Base-by-base conservation (phyloP, 1,140 invertebrate species). In the Rhysida immarginata region DNA sequence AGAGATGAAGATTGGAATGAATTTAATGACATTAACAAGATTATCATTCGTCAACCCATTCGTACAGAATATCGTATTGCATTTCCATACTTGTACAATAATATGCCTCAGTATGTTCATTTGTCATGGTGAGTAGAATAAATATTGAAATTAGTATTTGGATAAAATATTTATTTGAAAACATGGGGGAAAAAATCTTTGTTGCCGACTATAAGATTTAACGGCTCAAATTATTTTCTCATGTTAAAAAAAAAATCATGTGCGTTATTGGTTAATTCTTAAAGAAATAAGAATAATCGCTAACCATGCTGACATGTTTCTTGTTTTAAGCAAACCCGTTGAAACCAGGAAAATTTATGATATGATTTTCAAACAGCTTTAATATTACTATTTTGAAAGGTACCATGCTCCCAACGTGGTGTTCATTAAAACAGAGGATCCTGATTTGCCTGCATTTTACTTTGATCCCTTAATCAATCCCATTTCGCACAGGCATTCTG, bases 1-100 rank as follows among this genome's bases (percentile, higher is more conserved):
- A 86, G 87, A 14, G 96, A 99, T 76, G 96, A 99, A 77, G 96
- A 99, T 73, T 99, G 96, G 96, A 99, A 99, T 75, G 96, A 99
- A 73, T 99, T 99, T 66, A 99, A 99, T 75, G 96, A 99, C 68
- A 99, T 99, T 53, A 99, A 99, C 67, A 99, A 99, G 71, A 97
- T 99, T 61, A 99, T 99, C 55, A 99, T 99, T 64, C 75, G 96
- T 26, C 95, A 99, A 67, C 95, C 95, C 26, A 91, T 99, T 60
- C 79, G 96, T 57, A 99, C 96, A 3, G 96, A 99, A 74, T 99
- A 99, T 70, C 80, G 96, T 58, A 99, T 99, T 68, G 96, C 96
- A 2, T 99, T 99, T 74, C 96, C 96, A 1, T 99, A 97, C 71
- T 75, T 99, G 52, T 99, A 98, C 71, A 99, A 99, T 70, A 99